Percentiles rank a stretch among this genome's conserved stretches.
These are phyloP conservation scores for Gymnopithys bicolor DNA, from an alignment of 2,797 vertebrate species.

Conservation along the genomic window DNA sequence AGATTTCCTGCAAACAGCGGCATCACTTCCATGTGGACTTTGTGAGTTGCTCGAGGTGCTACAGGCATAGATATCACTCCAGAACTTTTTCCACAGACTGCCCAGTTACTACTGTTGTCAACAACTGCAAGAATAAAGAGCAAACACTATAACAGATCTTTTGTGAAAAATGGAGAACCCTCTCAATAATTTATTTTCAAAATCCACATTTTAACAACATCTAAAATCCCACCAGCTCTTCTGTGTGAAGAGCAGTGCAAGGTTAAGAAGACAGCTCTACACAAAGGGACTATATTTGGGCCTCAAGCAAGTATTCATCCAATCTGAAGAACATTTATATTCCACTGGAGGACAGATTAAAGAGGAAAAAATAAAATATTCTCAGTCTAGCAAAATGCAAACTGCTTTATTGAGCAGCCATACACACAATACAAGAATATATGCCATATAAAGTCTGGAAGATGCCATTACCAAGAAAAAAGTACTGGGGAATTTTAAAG, in stretches of 20 bases:
- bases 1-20: conserved; percentile 93
- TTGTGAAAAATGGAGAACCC: neutral
- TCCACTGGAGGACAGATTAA: neutral
- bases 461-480: neutral
- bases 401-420: neutral
- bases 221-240: neutral
- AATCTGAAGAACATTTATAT: neutral
- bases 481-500: neutral
- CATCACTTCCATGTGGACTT: conserved; percentile 96
- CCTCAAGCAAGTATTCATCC: neutral
- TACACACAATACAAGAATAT: neutral
- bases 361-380: neutral
- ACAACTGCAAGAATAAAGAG: conserved; percentile 82
- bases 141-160: neutral
- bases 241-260: neutral
- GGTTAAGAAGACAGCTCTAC: neutral
- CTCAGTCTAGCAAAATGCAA: neutral
- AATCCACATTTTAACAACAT: neutral
- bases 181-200: neutral
- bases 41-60: conserved; percentile 85
- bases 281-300: neutral
- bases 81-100: conserved; percentile 96
- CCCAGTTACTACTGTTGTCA: conserved; percentile 98
- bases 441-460: neutral
- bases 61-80: conserved; percentile 92